phyloP scores from a whole-genome alignment of 2,113 vertebrate genomes.

The Osmerus mordax region DNA sequence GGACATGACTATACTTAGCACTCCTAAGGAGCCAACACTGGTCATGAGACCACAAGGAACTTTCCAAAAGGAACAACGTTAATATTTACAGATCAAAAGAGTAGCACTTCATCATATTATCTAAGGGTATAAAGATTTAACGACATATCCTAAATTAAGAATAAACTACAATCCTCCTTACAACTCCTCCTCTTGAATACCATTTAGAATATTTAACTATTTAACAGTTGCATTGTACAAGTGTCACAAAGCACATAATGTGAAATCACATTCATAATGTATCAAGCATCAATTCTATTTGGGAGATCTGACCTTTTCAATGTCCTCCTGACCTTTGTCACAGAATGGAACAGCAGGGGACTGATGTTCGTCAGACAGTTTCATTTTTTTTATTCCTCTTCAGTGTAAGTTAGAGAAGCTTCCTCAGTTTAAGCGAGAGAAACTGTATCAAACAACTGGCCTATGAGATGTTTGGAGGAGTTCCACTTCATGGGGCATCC shows the following conservation, averaged over 20 bases:
- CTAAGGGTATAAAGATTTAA: background rate
- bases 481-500: too few relatives aligned
- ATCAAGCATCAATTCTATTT: constrained; percentile 10
- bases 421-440: too few relatives aligned
- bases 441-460: too few relatives aligned
- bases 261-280: background rate
- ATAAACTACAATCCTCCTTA: too few relatives aligned
- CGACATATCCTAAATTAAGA: too few relatives aligned
- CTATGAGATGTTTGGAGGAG: too few relatives aligned
- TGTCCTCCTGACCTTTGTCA: constrained; percentile 26
- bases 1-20: background rate
- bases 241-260: background rate
- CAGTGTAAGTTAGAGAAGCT: too few relatives aligned
- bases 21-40: background rate
- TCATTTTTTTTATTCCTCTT: background rate
- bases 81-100: background rate
- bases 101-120: background rate
- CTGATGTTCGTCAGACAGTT: constrained; percentile 11
- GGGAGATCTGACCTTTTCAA: constrained; percentile 30
- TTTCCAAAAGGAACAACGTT: background rate
- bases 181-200: too few relatives aligned
- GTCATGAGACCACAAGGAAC: background rate
- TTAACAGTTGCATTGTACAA: constrained; percentile 1
- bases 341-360: constrained; percentile 13
- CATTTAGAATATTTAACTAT: too few relatives aligned